Evolutionary conservation across 2,113 vertebrate genomes (phyloP).

Genomic region (Leiothrix lutea): DNA sequence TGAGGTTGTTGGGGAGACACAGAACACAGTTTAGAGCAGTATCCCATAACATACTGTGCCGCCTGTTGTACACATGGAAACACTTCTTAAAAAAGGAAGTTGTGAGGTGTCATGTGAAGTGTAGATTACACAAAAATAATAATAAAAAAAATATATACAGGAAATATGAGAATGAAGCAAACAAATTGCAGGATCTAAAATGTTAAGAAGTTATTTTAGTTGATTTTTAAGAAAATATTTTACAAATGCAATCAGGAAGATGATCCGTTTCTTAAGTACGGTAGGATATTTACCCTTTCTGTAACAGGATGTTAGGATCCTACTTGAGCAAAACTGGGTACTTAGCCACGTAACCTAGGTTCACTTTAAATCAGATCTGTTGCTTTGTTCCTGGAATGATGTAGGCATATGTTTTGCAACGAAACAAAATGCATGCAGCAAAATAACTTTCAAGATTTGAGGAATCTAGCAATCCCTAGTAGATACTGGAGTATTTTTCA

Average conservation of each 20-base stretch:
- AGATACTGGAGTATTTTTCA: background rate
- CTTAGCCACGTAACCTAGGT: background rate
- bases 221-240: background rate
- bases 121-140: background rate
- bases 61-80: background rate
- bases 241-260: background rate
- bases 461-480: background rate
- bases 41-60: rapidly evolving
- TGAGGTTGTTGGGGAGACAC: background rate
- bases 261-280: background rate
- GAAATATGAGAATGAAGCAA: background rate
- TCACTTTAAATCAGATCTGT: background rate
- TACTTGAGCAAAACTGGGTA: background rate
- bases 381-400: background rate
- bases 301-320: background rate
- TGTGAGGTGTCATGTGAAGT: background rate
- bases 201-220: rapidly evolving
- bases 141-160: background rate
- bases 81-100: background rate
- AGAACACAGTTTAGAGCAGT: background rate
- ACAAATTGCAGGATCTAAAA: rapidly evolving
- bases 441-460: background rate
- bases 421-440: background rate
- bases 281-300: background rate
- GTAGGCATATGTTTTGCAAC: background rate